Base-by-base conservation (phyloP, 2,797 vertebrate genomes). In the Chelonia mydas region DNA sequence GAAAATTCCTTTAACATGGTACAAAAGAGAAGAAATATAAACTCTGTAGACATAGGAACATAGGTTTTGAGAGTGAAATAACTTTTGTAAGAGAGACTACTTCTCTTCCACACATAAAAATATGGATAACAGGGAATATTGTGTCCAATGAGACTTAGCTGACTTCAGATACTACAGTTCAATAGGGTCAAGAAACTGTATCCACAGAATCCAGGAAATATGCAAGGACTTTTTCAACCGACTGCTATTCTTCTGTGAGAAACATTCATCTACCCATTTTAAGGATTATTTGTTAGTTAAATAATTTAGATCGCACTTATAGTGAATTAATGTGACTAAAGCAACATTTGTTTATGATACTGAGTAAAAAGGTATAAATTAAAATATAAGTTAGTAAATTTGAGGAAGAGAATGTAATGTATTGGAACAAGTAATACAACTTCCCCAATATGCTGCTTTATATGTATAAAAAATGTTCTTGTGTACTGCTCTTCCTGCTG, bases 41-140 rank as follows among this genome's bases (percentile, higher is more conserved):
- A 82, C 0, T 1, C 0, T 27, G 3, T 45, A 55, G 5, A 72
- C 1, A 31, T n/a, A 55, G 10, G 79, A 90, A 57, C 1, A 5
- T 41, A 28, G 59, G 54, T 90, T 92, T 88, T 7, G 89, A 77
- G 74, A 49, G 25, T 77, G 74, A 77, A 77, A 47, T 77, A 31
- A 49, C 45, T 31, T 28, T 49, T 8, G 27, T 25, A 77, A 49
- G 45, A 77, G 15, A 8, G 4, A 16, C 45, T 77, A 31, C 15
- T 72, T 85, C 78, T 89, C 1, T 16, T 11, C 3, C 13, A 89
- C 9, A 47, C 2, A 90, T 28, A 23, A 83, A 41, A 84, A 68
- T 19, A 2, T 0, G 51, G 9, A 6, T 47, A 77, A 50, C 77
- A 3, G 7, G 28, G 16, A 82, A 65, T 7, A 11, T 45, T 68